phyloP scores from a whole-genome alignment of 2,888 invertebrate genomes.

The Helobdella robusta region DNA sequence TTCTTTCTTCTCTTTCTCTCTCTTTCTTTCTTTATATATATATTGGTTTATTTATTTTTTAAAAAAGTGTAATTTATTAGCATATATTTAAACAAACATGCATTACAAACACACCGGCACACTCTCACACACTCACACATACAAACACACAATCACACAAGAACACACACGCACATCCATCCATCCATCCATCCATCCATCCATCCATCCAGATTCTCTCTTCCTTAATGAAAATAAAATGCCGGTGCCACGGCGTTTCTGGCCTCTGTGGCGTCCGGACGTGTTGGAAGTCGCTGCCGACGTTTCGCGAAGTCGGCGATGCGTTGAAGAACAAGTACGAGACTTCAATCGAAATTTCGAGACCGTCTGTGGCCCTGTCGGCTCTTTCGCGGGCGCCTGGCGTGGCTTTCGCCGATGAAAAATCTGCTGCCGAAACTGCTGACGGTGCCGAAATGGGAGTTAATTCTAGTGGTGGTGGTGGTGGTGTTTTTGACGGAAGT shows the following conservation, averaged over 20 bases:
- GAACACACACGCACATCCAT: too few relatives aligned
- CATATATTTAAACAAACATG: too few relatives aligned
- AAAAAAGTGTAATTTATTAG: too few relatives aligned
- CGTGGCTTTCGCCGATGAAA: background rate
- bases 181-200: too few relatives aligned
- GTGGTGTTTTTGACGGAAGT: background rate
- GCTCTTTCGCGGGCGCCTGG: background rate
- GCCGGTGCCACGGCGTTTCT: slow-evolving; percentile 36
- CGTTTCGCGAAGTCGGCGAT: slow-evolving; percentile 32
- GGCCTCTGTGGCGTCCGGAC: slow-evolving; percentile 35
- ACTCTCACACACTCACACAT: too few relatives aligned
- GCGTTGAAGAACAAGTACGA: slow-evolving; percentile 32
- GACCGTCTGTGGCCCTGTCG: slow-evolving; percentile 4
- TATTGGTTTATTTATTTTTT: background rate
- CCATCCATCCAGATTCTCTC: slow-evolving; percentile 20
- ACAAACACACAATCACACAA: too few relatives aligned
- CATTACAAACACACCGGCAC: too few relatives aligned
- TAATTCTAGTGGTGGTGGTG: background rate
- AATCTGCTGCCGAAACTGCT: background rate
- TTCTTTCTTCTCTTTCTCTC: background rate
- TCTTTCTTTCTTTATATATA: background rate
- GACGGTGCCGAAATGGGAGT: background rate
- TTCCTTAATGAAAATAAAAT: slow-evolving; percentile 30
- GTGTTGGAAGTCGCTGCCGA: slow-evolving; percentile 33
- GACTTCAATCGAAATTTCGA: slow-evolving; percentile 28